A percentile compares a stretch with the other conserved stretches of the same genome.
These are phyloP conservation scores for Ophonus ardosiacus DNA, from an alignment of 2,888 invertebrate species.

Conservation along the genomic window DNA sequence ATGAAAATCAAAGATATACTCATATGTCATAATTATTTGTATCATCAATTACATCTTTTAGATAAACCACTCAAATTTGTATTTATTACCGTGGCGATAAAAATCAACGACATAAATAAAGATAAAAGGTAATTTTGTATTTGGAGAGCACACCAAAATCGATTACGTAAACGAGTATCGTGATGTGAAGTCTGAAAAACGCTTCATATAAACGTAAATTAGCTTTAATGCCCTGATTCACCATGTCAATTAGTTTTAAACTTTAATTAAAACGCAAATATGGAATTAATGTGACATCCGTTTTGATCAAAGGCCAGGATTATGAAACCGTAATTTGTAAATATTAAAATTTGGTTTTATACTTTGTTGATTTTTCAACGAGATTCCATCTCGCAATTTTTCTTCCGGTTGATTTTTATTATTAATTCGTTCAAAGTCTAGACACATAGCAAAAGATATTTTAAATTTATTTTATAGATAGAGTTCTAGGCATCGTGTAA, in stretches of 20 bases:
- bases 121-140: slow-evolving; percentile 3
- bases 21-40: neutral
- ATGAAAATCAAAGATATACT: neutral
- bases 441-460: slow-evolving; percentile 31
- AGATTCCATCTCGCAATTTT: slow-evolving; percentile 4
- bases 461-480: slow-evolving; percentile 22
- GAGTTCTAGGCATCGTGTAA: neutral
- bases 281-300: slow-evolving; percentile 36
- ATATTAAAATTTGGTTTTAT: slow-evolving; percentile 26
- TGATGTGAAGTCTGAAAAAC: slow-evolving; percentile 4
- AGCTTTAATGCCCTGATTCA: slow-evolving; percentile 33
- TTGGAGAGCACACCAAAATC: slow-evolving; percentile 19
- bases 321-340: slow-evolving; percentile 35
- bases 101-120: slow-evolving; percentile 15
- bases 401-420: slow-evolving; percentile 7
- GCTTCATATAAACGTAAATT: slow-evolving; percentile 26
- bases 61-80: neutral
- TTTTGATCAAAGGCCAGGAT: slow-evolving; percentile 23
- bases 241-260: slow-evolving; percentile 39
- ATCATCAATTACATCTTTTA: neutral
- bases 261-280: slow-evolving; percentile 43
- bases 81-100: neutral
- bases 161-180: slow-evolving; percentile 5
- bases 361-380: slow-evolving; percentile 18
- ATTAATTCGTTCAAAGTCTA: slow-evolving; percentile 40